Evolutionary conservation across 1,140 invertebrate genomes (phyloP), one percentile per base, ranked within the genome.

Genomic region (Zophobas atratus): DNA sequence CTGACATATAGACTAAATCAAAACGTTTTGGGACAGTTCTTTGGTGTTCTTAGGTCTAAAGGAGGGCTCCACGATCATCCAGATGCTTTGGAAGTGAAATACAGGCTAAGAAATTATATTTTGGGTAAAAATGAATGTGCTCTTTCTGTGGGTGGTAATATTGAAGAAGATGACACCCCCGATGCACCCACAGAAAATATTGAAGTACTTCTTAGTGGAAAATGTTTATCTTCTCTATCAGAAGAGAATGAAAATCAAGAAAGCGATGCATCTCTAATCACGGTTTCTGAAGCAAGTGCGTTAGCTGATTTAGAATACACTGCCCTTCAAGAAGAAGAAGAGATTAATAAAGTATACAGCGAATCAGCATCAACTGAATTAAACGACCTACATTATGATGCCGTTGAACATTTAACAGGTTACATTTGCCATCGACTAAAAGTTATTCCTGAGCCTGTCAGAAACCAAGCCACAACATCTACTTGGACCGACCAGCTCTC

Each of bases 1-100:
- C 3, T 60, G 3, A 60, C 33, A 6, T 60, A 35, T 34, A 36
- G 76, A 39, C 41, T 84, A 20, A 86, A 84, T 75, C 82, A 85
- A 75, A 82, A 84, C 73, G 57, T 39, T 2, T 53, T 85, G 6
- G 80, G 85, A 74, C 82, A 75, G 41, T 84, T 85, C 56, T 86
- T 86, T 60, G 81, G 81, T 1, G 43, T 76, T 35, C 82, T 85
- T 32, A 71, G 83, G 72, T 77, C 77, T 20, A 80, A 79, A 43
- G 81, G 82, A 34, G 78, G 79, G n/a, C 34, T 75, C 8, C 60
- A 80, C 43, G 71, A 79, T 36, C 74, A 82, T 78, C 81, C 82
- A 46, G 56, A 72, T 53, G 48, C 78, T 36, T 53, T 77, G 32
- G 81, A 83, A 48, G 82, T 84, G 51, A 74, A 80, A 34, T 78